Conservation (phyloP, 2,888 invertebrate species). For the Ornithoptera priamus region DNA sequence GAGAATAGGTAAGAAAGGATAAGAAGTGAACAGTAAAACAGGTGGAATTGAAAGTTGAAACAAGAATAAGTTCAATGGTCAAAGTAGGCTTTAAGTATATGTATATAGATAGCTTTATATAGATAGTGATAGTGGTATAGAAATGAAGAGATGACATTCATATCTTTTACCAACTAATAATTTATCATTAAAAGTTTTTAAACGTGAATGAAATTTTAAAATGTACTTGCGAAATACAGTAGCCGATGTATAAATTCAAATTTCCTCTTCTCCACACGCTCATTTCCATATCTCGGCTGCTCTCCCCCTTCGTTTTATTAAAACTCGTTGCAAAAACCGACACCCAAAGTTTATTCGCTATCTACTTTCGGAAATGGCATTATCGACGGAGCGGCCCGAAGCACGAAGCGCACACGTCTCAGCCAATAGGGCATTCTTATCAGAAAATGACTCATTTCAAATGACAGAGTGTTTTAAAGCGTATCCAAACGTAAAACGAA, state of each 20-base stretch:
- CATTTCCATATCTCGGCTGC: constrained; percentile 76
- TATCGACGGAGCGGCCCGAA: constrained; percentile 69
- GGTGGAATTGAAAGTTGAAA: too few relatives aligned
- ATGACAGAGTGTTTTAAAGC: constrained; percentile 81
- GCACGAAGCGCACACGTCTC: constrained; percentile 75
- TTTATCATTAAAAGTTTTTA: too few relatives aligned
- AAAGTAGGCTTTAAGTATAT: background rate
- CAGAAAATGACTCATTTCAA: constrained; percentile 87
- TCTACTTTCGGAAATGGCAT: constrained; percentile 77
- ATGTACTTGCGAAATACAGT: constrained; percentile 75
- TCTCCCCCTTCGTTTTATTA: constrained; percentile 76
- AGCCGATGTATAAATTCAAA: constrained; percentile 79
- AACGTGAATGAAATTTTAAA: constrained; percentile 11
- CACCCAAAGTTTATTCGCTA: constrained; percentile 71
- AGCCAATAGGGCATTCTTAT: constrained; percentile 83
- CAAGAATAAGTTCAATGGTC: too few relatives aligned
- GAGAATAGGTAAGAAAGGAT: too few relatives aligned
- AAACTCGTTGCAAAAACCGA: constrained; percentile 76
- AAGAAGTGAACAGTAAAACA: too few relatives aligned
- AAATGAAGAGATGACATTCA: background rate
- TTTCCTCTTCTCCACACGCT: constrained; percentile 77
- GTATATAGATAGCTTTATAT: background rate
- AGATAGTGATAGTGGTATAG: background rate
- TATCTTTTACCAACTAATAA: background rate
- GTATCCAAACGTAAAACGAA: constrained; percentile 56